Evolutionary conservation across 92 coral and sea anemone species (phyloP).

Genomic region (Hydrozoanthus gracilis): DNA sequence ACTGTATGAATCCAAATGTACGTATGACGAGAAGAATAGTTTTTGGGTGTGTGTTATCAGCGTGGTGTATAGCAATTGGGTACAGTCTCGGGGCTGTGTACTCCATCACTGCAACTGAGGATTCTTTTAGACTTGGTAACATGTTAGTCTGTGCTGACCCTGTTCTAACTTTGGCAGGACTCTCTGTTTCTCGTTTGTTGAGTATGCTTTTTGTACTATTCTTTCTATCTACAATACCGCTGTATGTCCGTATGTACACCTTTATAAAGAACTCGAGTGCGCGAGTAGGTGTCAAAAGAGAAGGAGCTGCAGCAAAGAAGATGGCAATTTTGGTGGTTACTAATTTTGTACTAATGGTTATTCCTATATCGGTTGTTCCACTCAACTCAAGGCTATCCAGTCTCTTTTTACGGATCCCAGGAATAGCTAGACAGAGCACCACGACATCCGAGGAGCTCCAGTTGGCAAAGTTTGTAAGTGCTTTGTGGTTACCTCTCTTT

Average conservation of each 20-base stretch:
- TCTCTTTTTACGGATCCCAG: background rate
- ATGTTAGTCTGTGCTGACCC: conserved; percentile 15
- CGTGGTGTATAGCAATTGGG: conserved; percentile 2
- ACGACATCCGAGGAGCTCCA: background rate
- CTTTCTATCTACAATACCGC: conserved; percentile 27
- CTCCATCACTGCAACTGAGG: background rate
- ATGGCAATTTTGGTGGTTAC: conserved; percentile 25
- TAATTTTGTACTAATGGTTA: conserved; percentile 13
- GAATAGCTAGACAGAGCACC: no score
- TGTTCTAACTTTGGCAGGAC: background rate
- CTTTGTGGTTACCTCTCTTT: conserved; percentile 25
- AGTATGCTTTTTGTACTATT: background rate
- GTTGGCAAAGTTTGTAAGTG: conserved; percentile 3
- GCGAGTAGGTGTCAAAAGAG: conserved; percentile 26
- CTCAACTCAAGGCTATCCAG: background rate
- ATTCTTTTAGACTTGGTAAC: background rate
- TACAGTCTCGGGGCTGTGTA: background rate
- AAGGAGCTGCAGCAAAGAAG: conserved; percentile 13
- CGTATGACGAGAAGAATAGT: conserved; percentile 17
- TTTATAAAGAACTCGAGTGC: conserved; percentile 11
- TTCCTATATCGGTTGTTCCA: conserved; percentile 35
- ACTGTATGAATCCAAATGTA: conserved; percentile 25
- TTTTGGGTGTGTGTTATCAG: background rate
- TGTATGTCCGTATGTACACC: conserved; percentile 14
- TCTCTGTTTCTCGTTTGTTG: background rate